Evolutionary conservation across 2,888 invertebrate species (phyloP), one percentile per base, ranked within the genome.

Genomic region (Lithophane semibrunnea): DNA sequence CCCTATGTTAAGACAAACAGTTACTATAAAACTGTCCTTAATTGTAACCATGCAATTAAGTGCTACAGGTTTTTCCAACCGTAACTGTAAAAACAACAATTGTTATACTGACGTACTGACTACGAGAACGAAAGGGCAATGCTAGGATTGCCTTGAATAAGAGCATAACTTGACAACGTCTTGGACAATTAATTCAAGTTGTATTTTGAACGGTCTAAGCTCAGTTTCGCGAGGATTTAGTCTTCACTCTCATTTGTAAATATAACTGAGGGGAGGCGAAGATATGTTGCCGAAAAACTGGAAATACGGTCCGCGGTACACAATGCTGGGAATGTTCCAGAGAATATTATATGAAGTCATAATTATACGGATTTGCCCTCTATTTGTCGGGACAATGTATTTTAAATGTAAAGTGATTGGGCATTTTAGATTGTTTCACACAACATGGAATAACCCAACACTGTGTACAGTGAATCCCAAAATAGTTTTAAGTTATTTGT

Each of bases 221-320:
- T 52, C 21, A 60, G 67, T 73, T 65, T 63, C 52, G 77, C 73
- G 72, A 76, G 73, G 66, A 79, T 75, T 75, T 82, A 64, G 70
- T 84, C 79, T 80, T 77, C 77, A 73, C 73, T 78, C 80, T 74
- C 83, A 71, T 79, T 82, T 82, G 85, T 86, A 83, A 82, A 88
- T 83, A 81, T 82, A 74, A 66, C 67, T 69, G 76, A 79, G 71
- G 77, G 69, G 65, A 65, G 77, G 56, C 77, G 75, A 77, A 72
- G 60, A 75, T 71, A 74, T 68, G 61, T 75, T 70, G 77, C 64
- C 66, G 61, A 79, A 56, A 37, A 60, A 37, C 73, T 61, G 67
- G 56, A 77, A 60, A 58, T 61, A 18, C 67, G 79, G 65, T 80
- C 52, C 81, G 60, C 79, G 61, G 83, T 80, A 86, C 84, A 79